A percentile compares a stretch with the other conserved stretches of the same genome.
These are phyloP conservation scores for Rugalucina vietnamica DNA, from an alignment of 2,888 invertebrate genomes.

Conservation along the genomic window DNA sequence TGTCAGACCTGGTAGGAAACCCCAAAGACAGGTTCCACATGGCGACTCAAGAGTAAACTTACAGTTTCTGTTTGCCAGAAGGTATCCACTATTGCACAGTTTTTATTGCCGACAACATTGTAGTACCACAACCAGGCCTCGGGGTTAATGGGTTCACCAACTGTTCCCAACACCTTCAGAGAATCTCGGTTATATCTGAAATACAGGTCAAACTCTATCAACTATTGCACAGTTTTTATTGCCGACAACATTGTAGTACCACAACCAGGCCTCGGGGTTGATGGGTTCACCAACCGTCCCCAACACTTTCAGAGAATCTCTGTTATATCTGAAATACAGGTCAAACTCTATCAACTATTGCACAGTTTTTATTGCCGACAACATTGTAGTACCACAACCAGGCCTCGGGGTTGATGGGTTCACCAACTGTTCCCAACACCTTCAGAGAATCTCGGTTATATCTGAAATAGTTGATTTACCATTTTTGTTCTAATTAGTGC, in stretches of 20 bases:
- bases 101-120: slow-evolving; percentile 84
- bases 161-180: slow-evolving; percentile 94
- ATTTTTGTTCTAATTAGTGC: no score
- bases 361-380: slow-evolving; percentile 85
- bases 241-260: slow-evolving; percentile 90
- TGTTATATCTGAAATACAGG: slow-evolving; percentile 88
- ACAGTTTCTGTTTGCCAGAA: slow-evolving; percentile 99
- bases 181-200: slow-evolving; percentile 88
- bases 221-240: slow-evolving; percentile 90
- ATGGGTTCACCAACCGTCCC: slow-evolving; percentile 99
- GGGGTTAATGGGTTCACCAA: slow-evolving; percentile 99
- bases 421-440: slow-evolving; percentile 97
- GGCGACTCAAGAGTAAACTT: no score
- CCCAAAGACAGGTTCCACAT: no score
- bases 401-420: slow-evolving; percentile 99
- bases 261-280: slow-evolving; percentile 98
- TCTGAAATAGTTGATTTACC: no score
- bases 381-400: slow-evolving; percentile 96
- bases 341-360: slow-evolving; percentile 99
- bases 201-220: slow-evolving; percentile 97
- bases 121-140: slow-evolving; percentile 99
- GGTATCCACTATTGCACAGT: slow-evolving; percentile 95
- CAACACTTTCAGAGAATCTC: slow-evolving; percentile 89
- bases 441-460: slow-evolving; percentile 88
- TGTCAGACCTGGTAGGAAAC: no score